Conservation (phyloP, 2,888 invertebrate species). For the Cryptocephalus primarius region DNA sequence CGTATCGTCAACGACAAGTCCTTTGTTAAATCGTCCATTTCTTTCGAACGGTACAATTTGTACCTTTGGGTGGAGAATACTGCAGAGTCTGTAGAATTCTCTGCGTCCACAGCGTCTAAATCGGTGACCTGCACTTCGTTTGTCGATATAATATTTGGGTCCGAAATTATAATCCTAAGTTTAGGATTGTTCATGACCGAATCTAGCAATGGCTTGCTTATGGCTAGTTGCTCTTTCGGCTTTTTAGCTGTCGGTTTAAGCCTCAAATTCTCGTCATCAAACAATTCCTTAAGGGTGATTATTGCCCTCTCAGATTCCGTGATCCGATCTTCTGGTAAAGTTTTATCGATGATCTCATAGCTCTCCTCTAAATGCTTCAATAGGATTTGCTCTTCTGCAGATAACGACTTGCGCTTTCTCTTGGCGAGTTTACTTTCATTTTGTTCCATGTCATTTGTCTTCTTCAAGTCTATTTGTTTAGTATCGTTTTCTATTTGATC, state of each 20-base stretch:
- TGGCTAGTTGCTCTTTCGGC: slow-evolving; percentile 28
- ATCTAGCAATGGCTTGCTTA: slow-evolving; percentile 30
- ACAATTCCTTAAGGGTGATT: slow-evolving; percentile 26
- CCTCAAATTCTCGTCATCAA: slow-evolving; percentile 21
- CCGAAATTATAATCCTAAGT: slow-evolving; percentile 24
- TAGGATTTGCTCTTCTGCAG: slow-evolving; percentile 26
- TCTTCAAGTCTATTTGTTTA: slow-evolving; percentile 7
- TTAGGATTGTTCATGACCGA: slow-evolving; percentile 31
- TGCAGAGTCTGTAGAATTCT: too few relatives aligned
- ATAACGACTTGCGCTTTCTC: slow-evolving; percentile 14
- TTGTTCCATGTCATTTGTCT: not conserved
- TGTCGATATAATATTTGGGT: slow-evolving; percentile 23
- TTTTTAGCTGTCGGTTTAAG: slow-evolving; percentile 26
- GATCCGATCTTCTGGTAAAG: slow-evolving; percentile 24
- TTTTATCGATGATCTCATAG: slow-evolving; percentile 28
- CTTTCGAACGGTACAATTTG: too few relatives aligned
- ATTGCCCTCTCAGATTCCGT: slow-evolving; percentile 27
- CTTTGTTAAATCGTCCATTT: too few relatives aligned
- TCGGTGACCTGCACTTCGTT: slow-evolving; percentile 13
- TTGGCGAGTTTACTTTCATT: not conserved
- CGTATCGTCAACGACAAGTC: too few relatives aligned
- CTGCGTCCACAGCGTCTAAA: too few relatives aligned
- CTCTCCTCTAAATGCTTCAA: slow-evolving; percentile 23
- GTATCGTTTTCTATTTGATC: slow-evolving; percentile 7
- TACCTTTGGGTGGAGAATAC: too few relatives aligned